Conservation (phyloP, 1,140 invertebrate species). For the Gonatopus flavifemur region DNA sequence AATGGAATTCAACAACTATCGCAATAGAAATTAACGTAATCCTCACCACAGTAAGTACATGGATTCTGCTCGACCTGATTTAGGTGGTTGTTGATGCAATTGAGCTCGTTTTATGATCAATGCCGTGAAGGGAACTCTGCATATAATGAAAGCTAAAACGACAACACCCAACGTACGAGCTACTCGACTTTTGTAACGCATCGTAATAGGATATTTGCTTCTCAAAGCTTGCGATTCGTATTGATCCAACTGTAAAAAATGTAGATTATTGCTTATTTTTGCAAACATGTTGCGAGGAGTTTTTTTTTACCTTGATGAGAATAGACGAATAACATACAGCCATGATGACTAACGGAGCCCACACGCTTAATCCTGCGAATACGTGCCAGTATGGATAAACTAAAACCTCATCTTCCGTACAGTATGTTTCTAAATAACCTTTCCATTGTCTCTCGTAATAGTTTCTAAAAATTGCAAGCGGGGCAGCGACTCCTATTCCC, state of each 20-base stretch:
- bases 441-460: constrained; percentile 71
- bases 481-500: constrained; percentile 63
- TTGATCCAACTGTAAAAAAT: constrained; percentile 56
- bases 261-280: not conserved
- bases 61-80: constrained; percentile 36
- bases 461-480: constrained; percentile 65
- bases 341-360: constrained; percentile 71
- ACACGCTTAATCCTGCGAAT: constrained; percentile 68
- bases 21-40: not conserved
- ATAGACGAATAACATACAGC: constrained; percentile 67
- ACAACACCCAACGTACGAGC: constrained; percentile 72
- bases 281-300: not conserved
- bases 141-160: constrained; percentile 66
- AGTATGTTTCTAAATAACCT: constrained; percentile 70
- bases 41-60: constrained; percentile 42
- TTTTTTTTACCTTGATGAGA: constrained; percentile 61
- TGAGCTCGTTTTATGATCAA: constrained; percentile 66
- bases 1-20: too few relatives aligned
- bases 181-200: constrained; percentile 67
- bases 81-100: constrained; percentile 45
- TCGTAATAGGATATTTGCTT: constrained; percentile 59
- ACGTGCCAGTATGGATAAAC: constrained; percentile 74
- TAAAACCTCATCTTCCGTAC: constrained; percentile 65
- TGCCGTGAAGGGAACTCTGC: constrained; percentile 70
- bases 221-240: constrained; percentile 62